A percentile compares a stretch with the other conserved stretches of the same genome.
Evolutionary conservation across 2,888 invertebrate genomes (phyloP).

Genomic region (Nemoura dubitans): DNA sequence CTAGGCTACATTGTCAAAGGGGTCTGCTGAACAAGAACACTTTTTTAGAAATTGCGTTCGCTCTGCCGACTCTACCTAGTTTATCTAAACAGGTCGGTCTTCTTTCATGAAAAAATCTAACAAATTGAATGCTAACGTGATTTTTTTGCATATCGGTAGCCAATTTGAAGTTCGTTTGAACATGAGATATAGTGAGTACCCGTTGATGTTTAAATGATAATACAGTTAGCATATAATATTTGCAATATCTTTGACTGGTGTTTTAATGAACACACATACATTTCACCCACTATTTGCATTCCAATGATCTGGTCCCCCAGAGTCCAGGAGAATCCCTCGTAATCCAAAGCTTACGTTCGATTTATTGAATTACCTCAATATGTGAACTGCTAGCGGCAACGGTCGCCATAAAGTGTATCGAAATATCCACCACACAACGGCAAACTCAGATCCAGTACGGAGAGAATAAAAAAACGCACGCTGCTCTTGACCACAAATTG

Average conservation of each 20-base stretch:
- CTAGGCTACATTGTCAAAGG: too few species aligned
- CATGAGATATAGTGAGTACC: too few species aligned
- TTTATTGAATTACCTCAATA: neutral
- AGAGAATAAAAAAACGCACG: neutral
- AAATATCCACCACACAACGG: neutral
- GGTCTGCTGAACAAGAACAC: too few species aligned
- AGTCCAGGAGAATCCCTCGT: neutral
- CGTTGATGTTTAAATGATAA: neutral
- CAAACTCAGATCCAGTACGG: neutral
- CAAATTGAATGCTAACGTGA: too few species aligned
- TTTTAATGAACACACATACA: neutral
- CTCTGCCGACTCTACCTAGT: too few species aligned
- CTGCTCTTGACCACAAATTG: neutral
- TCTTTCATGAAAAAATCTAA: too few species aligned
- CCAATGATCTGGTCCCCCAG: neutral
- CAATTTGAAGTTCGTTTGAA: too few species aligned
- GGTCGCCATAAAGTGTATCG: neutral
- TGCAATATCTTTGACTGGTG: neutral
- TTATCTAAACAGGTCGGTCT: too few species aligned
- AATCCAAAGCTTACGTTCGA: neutral
- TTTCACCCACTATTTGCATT: neutral
- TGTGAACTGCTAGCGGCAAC: neutral
- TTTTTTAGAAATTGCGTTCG: too few species aligned
- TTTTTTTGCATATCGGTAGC: too few species aligned
- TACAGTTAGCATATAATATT: conserved; percentile 5